Base-by-base conservation (phyloP, 2,113 vertebrate genomes). In the Ciconia boyciana region DNA sequence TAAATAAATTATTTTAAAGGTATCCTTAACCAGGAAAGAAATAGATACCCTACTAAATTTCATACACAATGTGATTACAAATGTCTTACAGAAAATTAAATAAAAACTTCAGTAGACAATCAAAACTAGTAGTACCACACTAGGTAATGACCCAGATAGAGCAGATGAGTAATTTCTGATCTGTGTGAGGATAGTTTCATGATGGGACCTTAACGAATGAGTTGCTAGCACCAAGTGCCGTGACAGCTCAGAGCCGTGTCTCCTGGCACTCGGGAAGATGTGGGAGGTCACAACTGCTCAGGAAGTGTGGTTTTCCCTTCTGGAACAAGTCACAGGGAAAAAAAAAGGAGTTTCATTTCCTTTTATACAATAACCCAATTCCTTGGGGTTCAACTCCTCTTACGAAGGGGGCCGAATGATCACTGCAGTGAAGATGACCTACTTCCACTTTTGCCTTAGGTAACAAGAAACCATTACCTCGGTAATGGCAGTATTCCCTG, bases 371-470 rank as follows among this genome's bases (percentile, higher is more conserved):
- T 85, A 87, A 87, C 66, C 17, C 34, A 89, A 8, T 87, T 97
- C 83, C 74, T 96, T 13, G 6, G 87, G 52, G 61, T 91, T 95
- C 83, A 95, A 2, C 16, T 89, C 19, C 46, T 85, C 46, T 85
- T 85, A 74, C 1, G 3, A 58, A 93, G 49, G 11, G 20, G 70
- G 29, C 9, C 4, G 7, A 83, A 79, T 22, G 57, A 87, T 79
- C 54, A 58, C 39, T 80, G 81, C 74, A 74, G n/a, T 26, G 58
- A 82, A 76, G 66, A 80, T 91, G 84, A 95, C 91, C 96, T 94
- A 87, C 54, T 95, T 95, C 84, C 51, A 91, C 66, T 90, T 96
- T 95, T 85, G 91, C 78, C 87, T 90, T 88, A 74, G 81, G 91
- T 91, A 77, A 91, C 18, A 54, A 70, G 80, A 72, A 87, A 57